Percentiles rank a stretch among this genome's conserved stretches.
Evolutionary conservation across 1,140 invertebrate species (phyloP).

Genomic region (Cydia fagiglandana): DNA sequence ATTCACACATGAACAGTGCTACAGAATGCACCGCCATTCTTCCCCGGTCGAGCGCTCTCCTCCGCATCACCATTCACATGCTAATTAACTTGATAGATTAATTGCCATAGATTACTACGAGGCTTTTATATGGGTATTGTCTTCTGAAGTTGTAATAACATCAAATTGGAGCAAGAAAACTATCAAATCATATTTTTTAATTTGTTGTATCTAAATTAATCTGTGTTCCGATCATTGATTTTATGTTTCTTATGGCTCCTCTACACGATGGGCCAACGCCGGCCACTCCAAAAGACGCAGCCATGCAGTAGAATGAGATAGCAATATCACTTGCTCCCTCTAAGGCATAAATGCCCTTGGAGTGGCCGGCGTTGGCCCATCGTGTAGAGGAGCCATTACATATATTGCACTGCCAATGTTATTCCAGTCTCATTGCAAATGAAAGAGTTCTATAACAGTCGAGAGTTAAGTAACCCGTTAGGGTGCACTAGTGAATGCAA

Average conservation of each 20-base stretch:
- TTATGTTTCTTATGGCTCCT: not conserved
- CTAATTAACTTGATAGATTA: constrained; percentile 27
- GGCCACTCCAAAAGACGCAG: too few species aligned
- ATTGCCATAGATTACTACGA: constrained; percentile 26
- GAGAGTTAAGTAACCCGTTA: not conserved
- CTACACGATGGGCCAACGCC: too few species aligned
- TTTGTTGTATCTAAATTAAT: not conserved
- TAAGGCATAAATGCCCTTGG: too few species aligned
- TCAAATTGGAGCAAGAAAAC: not conserved
- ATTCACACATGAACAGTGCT: constrained; percentile 59
- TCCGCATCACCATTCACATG: constrained; percentile 22
- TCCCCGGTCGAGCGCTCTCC: constrained; percentile 18
- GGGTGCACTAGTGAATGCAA: too few species aligned
- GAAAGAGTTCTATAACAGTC: not conserved
- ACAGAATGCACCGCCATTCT: constrained; percentile 45
- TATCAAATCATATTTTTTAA: not conserved
- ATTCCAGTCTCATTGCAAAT: not conserved
- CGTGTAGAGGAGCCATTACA: too few species aligned
- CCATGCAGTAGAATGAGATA: too few species aligned
- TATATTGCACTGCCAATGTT: not conserved
- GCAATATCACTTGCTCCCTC: too few species aligned
- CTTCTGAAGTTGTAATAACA: not conserved
- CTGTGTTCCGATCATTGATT: not conserved
- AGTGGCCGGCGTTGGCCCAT: too few species aligned
- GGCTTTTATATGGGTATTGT: not conserved